Base-by-base conservation (phyloP, 2,113 vertebrate species). In the Prunella fulvescens region DNA sequence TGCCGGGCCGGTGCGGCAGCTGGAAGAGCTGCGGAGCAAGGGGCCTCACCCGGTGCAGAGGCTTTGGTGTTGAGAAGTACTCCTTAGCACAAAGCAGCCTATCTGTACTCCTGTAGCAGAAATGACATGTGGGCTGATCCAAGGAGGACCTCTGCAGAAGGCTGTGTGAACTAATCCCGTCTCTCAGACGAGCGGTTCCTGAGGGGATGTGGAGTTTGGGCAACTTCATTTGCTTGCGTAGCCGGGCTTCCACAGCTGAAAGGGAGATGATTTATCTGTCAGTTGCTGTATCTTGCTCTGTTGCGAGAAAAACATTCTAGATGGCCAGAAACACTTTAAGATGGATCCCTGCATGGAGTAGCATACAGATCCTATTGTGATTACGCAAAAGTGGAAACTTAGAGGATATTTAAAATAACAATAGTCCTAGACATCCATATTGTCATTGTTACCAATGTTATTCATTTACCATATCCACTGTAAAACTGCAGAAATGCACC, bases 201-300 rank as follows among this genome's bases (percentile, higher is more conserved):
- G 24, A 47, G 64, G 37, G 74, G 64, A 37, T 54, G 58, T 14
- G 82, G 58, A 42, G 45, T 91, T 88, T 29, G 35, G 50, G 54
- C 10, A 2, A 83, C 74, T 95, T 97, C 77, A 92, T 96, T 96
- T 94, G 92, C 82, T 96, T 92, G 82, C 29, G 2, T 53, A 77
- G 74, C 88, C 2, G 66, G 71, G 40, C 67, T 92, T 74, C 60
- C 5, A 12, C 29, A 40, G 77, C 85, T 86, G 88, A 83, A 94
- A 92, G 60, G 56, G 56, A 88, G 57, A 40, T 91, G 60, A 95
- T 92, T 93, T 87, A 88, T 92, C 62, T 82, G 89, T 76, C 95
- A 90, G 87, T 78, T 72, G 54, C 66, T 86, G 53, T 66, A 26
- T 67, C 47, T 65, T 54, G 58, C 48, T 80, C 17, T 66, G 15